Percentiles rank a stretch among this genome's conserved stretches.
Evolutionary conservation across 2,888 invertebrate species (phyloP).

Genomic region (Lepidochrysops patricia): DNA sequence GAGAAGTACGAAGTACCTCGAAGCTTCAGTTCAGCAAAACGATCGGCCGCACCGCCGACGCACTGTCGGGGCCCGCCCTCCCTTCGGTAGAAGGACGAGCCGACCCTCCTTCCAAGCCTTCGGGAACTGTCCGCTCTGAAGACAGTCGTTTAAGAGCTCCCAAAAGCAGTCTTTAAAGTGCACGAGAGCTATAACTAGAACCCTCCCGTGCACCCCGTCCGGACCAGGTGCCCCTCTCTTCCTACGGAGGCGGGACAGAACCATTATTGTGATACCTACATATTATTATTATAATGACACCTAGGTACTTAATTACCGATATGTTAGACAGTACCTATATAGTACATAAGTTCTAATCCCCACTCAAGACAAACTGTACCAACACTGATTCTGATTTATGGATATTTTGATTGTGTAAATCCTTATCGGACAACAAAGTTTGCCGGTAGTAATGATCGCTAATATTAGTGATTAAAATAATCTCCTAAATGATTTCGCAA

Average conservation of each 20-base stretch:
- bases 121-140: not conserved
- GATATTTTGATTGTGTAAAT: not conserved
- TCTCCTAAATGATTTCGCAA: not conserved
- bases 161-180: not conserved
- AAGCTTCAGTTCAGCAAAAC: constrained; percentile 19
- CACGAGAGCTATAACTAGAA: too few species aligned
- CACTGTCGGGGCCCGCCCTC: too few species aligned
- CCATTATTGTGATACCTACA: too few species aligned
- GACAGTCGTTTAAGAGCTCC: not conserved
- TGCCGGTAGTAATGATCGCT: not conserved
- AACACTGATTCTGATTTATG: not conserved
- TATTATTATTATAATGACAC: too few species aligned
- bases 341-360: too few species aligned
- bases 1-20: too few species aligned
- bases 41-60: constrained; percentile 12
- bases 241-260: too few species aligned
- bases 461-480: not conserved
- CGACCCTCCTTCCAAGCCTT: not conserved
- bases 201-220: too few species aligned
- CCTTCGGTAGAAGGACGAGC: not conserved
- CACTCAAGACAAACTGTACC: not conserved
- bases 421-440: not conserved
- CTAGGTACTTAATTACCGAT: too few species aligned
- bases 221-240: too few species aligned
- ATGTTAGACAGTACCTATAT: too few species aligned